Evolutionary conservation across 2,113 vertebrate species (phyloP).

Genomic region (Crotalus tigris): DNA sequence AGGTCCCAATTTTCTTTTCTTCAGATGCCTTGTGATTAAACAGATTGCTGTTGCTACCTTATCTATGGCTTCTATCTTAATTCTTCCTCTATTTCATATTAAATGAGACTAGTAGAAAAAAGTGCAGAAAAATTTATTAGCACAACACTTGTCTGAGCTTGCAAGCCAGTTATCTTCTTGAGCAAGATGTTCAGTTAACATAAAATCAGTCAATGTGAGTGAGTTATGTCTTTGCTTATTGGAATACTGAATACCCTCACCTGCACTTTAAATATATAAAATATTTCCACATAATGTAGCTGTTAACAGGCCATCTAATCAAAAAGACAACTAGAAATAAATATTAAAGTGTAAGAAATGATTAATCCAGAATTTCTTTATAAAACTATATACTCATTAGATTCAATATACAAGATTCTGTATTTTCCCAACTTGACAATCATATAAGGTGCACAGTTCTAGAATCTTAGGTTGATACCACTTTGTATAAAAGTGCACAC

Average conservation of each 20-base stretch:
- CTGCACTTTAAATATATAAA: background rate
- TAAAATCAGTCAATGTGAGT: background rate
- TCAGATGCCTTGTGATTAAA: background rate
- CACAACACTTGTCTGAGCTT: background rate
- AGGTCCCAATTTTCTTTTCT: background rate
- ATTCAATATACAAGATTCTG: background rate
- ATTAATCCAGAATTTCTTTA: background rate
- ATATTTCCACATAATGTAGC: background rate
- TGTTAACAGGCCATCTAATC: background rate
- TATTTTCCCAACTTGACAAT: background rate
- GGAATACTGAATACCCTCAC: background rate
- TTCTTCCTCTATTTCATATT: background rate
- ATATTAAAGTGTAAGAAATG: background rate
- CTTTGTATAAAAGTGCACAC: background rate
- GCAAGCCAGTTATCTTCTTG: background rate
- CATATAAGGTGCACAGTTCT: background rate
- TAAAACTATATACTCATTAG: background rate
- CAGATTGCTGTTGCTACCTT: background rate
- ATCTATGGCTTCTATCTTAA: background rate
- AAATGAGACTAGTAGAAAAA: background rate
- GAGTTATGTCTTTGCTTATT: background rate
- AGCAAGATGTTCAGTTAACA: background rate
- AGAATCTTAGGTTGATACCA: background rate
- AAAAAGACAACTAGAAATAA: background rate
- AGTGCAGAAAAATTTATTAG: background rate